Base-by-base conservation (phyloP, 2,113 vertebrate genomes). In the Sigmodon hispidus region DNA sequence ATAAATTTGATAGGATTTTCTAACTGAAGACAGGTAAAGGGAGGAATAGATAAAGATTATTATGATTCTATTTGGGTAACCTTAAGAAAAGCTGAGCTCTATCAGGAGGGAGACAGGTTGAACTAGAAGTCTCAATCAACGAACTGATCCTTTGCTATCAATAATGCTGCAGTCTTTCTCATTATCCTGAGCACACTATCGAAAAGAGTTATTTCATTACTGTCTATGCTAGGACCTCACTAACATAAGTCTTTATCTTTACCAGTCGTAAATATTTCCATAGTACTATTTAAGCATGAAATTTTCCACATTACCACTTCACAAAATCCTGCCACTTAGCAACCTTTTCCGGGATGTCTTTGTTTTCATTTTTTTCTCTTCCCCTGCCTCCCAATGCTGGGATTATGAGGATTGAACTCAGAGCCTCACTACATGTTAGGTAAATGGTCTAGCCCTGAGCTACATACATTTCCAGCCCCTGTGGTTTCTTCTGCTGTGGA, bases 1-100 rank as follows among this genome's bases (percentile, higher is more conserved):
- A 87, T 21, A 34, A 87, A 79, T 79, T 69, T 92, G 79, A 91
- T 36, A 93, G 75, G 55, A 91, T 94, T 85, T 92, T n/a, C 45
- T 61, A 96, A 80, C 43, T 79, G 86, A 86, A 80, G 52, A 34
- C 57, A 77, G 17, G 34, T n/a, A 67, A 83, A 95, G 57, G 80
- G 94, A 93, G 73, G 43, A 87, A 81, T 0, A 90, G 26, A 67
- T 29, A 65, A 73, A 91, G 45, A 87, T 75, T 52, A 92, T 52
- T 48, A 81, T 55, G 50, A 87, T 61, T 80, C 48, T 63, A 24
- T 67, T 69, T 84, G 79, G 5, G 3, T 0, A 48, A 65, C 48
- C 52, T 93, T 84, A 69, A 31, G 52, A 83, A 89, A 93, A 89
- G 92, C 0, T 65, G 10, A 75, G 55, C 26, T 92, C 69, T 17